Conservation (phyloP, 2,888 invertebrate species). For the Eristalis pertinax region DNA sequence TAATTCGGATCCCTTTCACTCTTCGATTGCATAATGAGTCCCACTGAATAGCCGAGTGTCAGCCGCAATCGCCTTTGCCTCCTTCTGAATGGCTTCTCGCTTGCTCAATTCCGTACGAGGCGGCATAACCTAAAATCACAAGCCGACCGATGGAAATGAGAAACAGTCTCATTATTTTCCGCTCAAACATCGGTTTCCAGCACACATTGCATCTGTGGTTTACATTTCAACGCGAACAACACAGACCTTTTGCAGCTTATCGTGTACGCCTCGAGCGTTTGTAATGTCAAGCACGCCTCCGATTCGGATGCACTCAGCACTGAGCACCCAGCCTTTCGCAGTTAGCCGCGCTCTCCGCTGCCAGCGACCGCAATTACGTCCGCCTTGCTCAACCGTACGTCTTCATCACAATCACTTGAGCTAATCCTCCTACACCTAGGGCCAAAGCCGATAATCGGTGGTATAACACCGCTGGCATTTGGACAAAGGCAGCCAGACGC, state of each 20-base stretch:
- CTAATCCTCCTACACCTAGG: slow-evolving; percentile 24
- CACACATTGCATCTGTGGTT: slow-evolving; percentile 13
- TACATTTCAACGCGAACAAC: slow-evolving; percentile 22
- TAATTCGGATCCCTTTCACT: neutral
- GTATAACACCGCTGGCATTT: slow-evolving; percentile 39
- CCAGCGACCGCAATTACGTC: neutral
- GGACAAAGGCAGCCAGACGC: neutral
- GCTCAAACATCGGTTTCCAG: slow-evolving; percentile 7
- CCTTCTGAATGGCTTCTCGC: neutral
- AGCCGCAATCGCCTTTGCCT: neutral
- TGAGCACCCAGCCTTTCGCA: slow-evolving; percentile 2
- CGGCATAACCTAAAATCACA: neutral
- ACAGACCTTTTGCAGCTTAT: slow-evolving; percentile 23
- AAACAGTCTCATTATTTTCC: neutral
- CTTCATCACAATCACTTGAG: slow-evolving; percentile 19
- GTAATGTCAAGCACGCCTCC: slow-evolving; percentile 53
- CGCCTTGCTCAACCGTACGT: slow-evolving; percentile 26
- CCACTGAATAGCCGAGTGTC: neutral
- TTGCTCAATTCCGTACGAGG: neutral
- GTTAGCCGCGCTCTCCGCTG: neutral
- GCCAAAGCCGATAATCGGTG: neutral
- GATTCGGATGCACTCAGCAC: slow-evolving; percentile 32
- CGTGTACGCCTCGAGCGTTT: slow-evolving; percentile 42
- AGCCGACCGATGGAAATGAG: neutral
- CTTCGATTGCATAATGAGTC: neutral